A percentile compares a stretch with the other conserved stretches of the same genome.
Evolutionary conservation across 2,113 vertebrate genomes (phyloP).

Genomic region (Hystrix brachyura): DNA sequence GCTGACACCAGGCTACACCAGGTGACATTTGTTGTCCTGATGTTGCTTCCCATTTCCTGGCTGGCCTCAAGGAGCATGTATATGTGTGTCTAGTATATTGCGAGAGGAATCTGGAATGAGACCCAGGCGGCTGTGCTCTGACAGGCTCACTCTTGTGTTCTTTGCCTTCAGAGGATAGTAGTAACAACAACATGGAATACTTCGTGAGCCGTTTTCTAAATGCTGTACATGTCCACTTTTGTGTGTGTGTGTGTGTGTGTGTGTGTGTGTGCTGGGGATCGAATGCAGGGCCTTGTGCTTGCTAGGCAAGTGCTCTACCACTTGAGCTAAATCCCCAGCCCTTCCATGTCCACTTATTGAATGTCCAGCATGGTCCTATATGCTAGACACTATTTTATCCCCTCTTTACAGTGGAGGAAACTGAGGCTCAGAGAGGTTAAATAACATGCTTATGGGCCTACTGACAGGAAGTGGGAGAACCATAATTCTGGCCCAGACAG

Average conservation of each 20-base stretch:
- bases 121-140: conserved; percentile 44
- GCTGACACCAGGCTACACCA: conserved; percentile 26
- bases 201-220: neutral
- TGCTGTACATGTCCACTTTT: neutral
- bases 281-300: too few relatives aligned
- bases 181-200: neutral
- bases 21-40: conserved; percentile 63
- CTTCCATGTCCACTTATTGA: neutral
- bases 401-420: neutral
- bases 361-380: neutral
- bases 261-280: too few relatives aligned
- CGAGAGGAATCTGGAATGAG: conserved; percentile 42
- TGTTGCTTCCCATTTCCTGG: conserved; percentile 42
- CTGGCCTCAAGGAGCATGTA: conserved; percentile 53
- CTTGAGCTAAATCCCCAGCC: too few relatives aligned
- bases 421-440: neutral
- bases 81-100: conserved; percentile 13
- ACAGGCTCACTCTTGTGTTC: neutral
- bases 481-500: neutral
- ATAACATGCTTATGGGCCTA: neutral
- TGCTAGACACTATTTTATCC: neutral
- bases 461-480: neutral
- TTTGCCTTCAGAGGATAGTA: conserved; percentile 37
- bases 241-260: too few relatives aligned
- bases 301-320: too few relatives aligned